These are phyloP conservation scores for Thera britannica DNA, from an alignment of 2,888 invertebrate genomes.

Conservation along the genomic window DNA sequence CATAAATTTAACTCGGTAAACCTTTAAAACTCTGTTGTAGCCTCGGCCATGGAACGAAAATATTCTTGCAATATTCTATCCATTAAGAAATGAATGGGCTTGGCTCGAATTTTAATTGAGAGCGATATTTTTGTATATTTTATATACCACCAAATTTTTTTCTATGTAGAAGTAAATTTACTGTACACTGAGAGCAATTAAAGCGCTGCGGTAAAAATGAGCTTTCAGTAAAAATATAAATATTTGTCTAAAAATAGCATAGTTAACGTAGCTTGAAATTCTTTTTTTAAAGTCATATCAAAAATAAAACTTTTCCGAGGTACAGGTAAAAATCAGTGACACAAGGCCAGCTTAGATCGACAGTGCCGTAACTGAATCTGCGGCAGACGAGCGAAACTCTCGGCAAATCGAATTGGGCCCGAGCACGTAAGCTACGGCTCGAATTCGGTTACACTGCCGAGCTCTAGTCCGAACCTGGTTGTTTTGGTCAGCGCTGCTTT, in stretches of 20 bases:
- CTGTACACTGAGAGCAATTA: no score
- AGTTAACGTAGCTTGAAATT: no score
- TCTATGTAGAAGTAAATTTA: not conserved
- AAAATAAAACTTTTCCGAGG: conserved; percentile 1
- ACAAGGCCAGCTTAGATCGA: conserved; percentile 23
- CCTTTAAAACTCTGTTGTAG: conserved; percentile 34
- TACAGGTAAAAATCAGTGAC: conserved; percentile 20
- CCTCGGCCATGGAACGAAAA: conserved; percentile 23
- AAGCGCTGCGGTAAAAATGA: no score
- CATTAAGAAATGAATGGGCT: conserved; percentile 10
- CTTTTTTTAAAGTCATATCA: not conserved
- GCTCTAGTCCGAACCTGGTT: conserved; percentile 37
- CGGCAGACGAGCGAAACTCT: conserved; percentile 41
- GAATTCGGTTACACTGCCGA: conserved; percentile 46
- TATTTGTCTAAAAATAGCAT: no score
- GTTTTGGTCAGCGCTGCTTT: conserved; percentile 26
- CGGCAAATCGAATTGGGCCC: conserved; percentile 53
- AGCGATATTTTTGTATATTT: not conserved
- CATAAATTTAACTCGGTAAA: conserved; percentile 35
- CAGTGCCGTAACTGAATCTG: conserved; percentile 49
- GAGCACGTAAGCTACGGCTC: conserved; percentile 36
- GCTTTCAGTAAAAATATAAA: no score
- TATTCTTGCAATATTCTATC: conserved; percentile 24
- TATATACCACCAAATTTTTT: not conserved
- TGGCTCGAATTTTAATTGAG: not conserved